A percentile compares a stretch with the other conserved stretches of the same genome.
Conservation (phyloP, 2,888 invertebrate genomes). For the Oscheius sp. region DNA sequence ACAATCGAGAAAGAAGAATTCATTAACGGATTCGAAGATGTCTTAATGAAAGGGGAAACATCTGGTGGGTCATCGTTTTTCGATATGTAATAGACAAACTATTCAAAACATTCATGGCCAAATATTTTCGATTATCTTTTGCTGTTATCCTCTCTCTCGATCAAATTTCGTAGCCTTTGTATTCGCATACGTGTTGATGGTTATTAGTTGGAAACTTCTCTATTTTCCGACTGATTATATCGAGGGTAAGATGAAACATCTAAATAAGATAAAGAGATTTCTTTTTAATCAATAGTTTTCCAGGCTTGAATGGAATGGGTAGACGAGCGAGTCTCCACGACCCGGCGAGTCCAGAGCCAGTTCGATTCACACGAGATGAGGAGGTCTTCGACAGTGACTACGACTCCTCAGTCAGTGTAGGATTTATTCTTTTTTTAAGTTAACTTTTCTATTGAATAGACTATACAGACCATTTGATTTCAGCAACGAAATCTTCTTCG, state of each 20-base stretch:
- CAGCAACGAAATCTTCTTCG: constrained; percentile 36
- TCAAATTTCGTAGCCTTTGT: no score
- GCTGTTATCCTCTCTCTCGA: no score
- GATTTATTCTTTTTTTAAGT: background rate
- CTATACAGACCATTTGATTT: background rate
- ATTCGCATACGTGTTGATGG: no score
- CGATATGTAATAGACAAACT: no score
- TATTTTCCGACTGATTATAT: no score
- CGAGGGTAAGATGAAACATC: no score
- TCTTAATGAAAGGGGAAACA: constrained; percentile 57
- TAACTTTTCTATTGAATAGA: background rate
- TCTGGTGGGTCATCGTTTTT: constrained; percentile 31
- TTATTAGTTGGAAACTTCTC: no score
- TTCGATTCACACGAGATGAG: constrained; percentile 29
- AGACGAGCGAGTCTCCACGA: constrained; percentile 45
- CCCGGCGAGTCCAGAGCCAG: constrained; percentile 10
- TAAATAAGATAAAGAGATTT: no score
- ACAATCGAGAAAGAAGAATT: constrained; percentile 70
- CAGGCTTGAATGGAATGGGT: constrained; percentile 54
- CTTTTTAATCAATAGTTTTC: no score
- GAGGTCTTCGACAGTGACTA: constrained; percentile 43
- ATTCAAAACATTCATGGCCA: no score
- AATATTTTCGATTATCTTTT: no score
- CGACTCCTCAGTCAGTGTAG: constrained; percentile 26
- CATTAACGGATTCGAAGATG: constrained; percentile 70